Evolutionary conservation across 2,113 vertebrate species (phyloP).

Genomic region (Pampusana beccarii): DNA sequence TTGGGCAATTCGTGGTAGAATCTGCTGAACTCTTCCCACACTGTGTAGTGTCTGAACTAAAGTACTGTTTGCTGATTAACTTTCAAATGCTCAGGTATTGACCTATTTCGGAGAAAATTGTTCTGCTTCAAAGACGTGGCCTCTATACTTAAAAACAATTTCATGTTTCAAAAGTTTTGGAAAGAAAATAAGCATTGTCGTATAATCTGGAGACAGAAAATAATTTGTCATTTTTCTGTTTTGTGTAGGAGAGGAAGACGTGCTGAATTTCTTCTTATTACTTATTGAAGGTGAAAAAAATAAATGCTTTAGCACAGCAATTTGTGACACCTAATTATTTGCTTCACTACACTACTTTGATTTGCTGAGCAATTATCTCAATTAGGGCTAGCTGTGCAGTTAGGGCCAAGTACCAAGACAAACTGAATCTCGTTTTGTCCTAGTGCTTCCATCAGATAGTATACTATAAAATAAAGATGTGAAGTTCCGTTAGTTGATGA

Average conservation of each 20-base stretch:
- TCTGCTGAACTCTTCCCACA: not conserved
- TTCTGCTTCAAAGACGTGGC: not conserved
- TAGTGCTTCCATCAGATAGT: not conserved
- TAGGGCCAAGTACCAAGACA: not conserved
- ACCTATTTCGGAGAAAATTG: not conserved
- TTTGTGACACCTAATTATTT: constrained; percentile 48
- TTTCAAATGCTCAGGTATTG: not conserved
- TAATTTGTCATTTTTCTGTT: not conserved
- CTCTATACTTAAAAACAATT: not conserved
- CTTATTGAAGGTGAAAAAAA: not conserved
- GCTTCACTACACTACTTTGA: constrained; percentile 41
- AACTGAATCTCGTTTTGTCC: not conserved
- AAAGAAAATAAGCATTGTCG: not conserved
- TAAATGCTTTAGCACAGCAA: not conserved
- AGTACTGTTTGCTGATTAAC: not conserved
- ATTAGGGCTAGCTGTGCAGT: not conserved
- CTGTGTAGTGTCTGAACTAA: not conserved
- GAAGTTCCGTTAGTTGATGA: not conserved
- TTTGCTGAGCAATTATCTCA: constrained; percentile 53
- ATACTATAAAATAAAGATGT: not conserved
- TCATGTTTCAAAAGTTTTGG: not conserved
- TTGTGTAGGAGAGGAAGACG: not conserved
- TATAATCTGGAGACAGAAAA: not conserved
- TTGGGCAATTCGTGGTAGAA: not conserved
- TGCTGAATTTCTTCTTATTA: not conserved